Base-by-base conservation (phyloP, 2,797 vertebrate genomes). In the Micropoecilia bifurca region DNA sequence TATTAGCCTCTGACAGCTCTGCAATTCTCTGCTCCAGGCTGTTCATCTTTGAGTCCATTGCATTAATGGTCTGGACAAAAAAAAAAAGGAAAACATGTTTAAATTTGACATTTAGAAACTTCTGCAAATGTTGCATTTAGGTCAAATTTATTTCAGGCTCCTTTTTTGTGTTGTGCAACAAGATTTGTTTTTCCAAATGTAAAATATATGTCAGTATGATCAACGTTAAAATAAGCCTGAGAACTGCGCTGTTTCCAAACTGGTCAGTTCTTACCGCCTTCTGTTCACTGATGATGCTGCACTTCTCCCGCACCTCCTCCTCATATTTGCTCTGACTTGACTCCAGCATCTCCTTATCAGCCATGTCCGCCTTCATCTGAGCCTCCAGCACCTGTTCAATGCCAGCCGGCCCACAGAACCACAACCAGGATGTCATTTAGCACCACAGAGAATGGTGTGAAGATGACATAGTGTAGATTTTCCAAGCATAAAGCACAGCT, bases 1-100 rank as follows among this genome's bases (percentile, higher is more conserved):
- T 99, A 94, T 99, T 99, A 78, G 99, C 99, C 93, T 99, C 99
- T 0, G 98, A 98, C 76, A 99, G 87, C 90, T 99, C 99, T 82
- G 97, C 93, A 82, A 99, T 98, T 87, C 98, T 97, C 95, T 99
- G 99, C 91, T 99, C 99, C 95, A 99, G 94, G 77, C 96, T 99
- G 90, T 96, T 97, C 94, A 98, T 99, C 96, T 99, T 99, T 0
- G 99, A 99, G 89, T 99, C 99, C 99, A 99, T 98, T 9, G 99
- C 99, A 89, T 98, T 99, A 92, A 99, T 98, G 89, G 98, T 99
- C 99, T 99, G 91, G 78, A 83, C 18, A 78, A 74, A 79, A 84
- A 81, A 53, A 0, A 71, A 20, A 3, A 74, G n/a, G 33, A 33
- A 33, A 33, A 78, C 7, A 53, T 73, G 20, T 43, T 18, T 36